Conservation (phyloP, 2,888 invertebrate species). For the Orthonychiurus folsomi region DNA sequence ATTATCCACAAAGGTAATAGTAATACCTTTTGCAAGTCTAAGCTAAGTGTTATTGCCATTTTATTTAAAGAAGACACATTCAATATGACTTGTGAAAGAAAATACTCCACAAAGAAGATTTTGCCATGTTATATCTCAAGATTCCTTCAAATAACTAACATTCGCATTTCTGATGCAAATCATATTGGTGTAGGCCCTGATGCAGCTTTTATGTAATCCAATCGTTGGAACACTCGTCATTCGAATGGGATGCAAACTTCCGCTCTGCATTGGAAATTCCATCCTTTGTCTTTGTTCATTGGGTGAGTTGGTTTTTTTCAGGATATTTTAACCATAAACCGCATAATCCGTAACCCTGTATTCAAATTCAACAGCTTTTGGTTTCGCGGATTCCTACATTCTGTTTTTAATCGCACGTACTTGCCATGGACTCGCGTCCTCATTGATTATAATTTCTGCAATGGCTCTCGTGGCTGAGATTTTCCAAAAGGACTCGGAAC, state of each 20-base stretch:
- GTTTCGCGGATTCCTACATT: slow-evolving; percentile 61
- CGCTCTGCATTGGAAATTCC: slow-evolving; percentile 59
- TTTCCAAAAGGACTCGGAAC: slow-evolving; percentile 50
- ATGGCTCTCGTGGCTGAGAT: slow-evolving; percentile 66
- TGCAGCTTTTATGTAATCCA: slow-evolving; percentile 68
- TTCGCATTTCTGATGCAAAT: not conserved
- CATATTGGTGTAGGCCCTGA: slow-evolving; percentile 57
- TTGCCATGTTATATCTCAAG: not conserved
- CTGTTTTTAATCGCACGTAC: slow-evolving; percentile 63
- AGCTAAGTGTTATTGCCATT: not conserved
- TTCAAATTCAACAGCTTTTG: slow-evolving; percentile 56
- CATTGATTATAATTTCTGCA: slow-evolving; percentile 64
- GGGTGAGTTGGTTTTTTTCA: slow-evolving; percentile 49
- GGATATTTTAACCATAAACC: not conserved
- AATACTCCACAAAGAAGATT: not conserved
- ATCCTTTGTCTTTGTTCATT: slow-evolving; percentile 59
- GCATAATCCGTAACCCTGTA: not conserved
- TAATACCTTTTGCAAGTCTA: not conserved
- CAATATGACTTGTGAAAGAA: not conserved
- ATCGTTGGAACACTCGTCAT: slow-evolving; percentile 60
- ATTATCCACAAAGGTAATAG: slow-evolving; percentile 43
- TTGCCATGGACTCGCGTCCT: slow-evolving; percentile 70
- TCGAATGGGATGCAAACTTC: slow-evolving; percentile 58
- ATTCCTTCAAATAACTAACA: not conserved
- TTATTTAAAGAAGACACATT: not conserved